phyloP scores from a whole-genome alignment of 2,797 vertebrate genomes.

The Bradypus variegatus region DNA sequence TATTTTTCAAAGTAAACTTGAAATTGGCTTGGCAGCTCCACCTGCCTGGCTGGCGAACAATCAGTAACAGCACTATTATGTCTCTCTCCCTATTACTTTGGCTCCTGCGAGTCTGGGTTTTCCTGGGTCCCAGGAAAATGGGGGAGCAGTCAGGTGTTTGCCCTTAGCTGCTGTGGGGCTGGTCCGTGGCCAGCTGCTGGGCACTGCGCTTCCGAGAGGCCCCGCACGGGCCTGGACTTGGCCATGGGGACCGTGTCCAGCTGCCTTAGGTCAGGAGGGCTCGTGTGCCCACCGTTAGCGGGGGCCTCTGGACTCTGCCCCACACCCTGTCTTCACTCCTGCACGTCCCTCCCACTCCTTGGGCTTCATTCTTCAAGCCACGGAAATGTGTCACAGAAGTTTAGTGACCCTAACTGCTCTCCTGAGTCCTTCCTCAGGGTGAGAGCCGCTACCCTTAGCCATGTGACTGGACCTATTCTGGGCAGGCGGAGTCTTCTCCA shows the following conservation, averaged over 20 bases:
- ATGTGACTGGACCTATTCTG: too few species aligned
- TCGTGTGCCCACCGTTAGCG: neutral
- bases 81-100: neutral
- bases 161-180: neutral
- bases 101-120: neutral
- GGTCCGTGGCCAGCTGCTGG: neutral
- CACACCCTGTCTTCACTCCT: neutral
- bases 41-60: too few species aligned
- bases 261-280: neutral
- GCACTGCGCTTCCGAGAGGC: neutral
- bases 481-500: too few species aligned
- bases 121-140: neutral
- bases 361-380: too few species aligned
- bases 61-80: too few species aligned
- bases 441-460: too few species aligned
- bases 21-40: neutral
- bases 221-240: too few species aligned
- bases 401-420: too few species aligned
- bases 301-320: neutral
- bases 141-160: neutral
- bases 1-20: conserved; percentile 11
- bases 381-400: too few species aligned
- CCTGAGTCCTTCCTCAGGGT: too few species aligned
- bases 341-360: neutral
- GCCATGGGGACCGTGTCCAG: too few species aligned